Base-by-base conservation (phyloP, 2,888 invertebrate genomes). In the Melipona bicolor region DNA sequence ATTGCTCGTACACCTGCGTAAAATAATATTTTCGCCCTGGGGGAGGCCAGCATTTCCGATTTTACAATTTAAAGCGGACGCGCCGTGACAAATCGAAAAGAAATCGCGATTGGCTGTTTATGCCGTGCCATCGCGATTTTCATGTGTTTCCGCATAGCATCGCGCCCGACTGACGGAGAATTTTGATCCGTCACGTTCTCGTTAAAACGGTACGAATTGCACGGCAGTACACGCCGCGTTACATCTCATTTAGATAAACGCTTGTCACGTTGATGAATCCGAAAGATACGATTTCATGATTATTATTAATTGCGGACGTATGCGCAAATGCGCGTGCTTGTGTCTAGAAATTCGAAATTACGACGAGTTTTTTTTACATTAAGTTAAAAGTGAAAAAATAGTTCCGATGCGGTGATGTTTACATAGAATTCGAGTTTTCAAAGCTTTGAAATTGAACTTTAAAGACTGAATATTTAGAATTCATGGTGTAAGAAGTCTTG, bases 221-320 rank as follows among this genome's bases (percentile, higher is more conserved):
- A 36, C 54, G 54, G 49, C 24, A 15, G 36, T 36, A 49, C 65
- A 59, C 65, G 80, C 32, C 19, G 61, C 54, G 70, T 54, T 71
- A 70, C 79, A 56, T 81, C 62, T 56, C 79, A 70, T 80, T 76
- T 62, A 36, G 64, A 70, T 70, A 70, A 80, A 80, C 50, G 70
- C 36, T 56, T 70, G 79, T 65, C 64, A 64, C n/a, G 67, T 56
- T 69, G 54, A 76, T 80, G 70, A 76, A 76, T 54, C 49, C 24
- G 24, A 68, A 61, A 61, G 50, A 36, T 17, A 43, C 79, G 6
- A n/a, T 59, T 43, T 15, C 24, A 36, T 17, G 17, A 73, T 73
- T 79, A 61, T 79, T 61, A 67, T 79, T 73, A 65, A 17, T 50
- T 67, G 24, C 9, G 52, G 36, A 56, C 17, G n/a, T 2, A 43